A percentile compares a stretch with the other conserved stretches of the same genome.
Evolutionary conservation across 2,113 vertebrate genomes (phyloP).

Genomic region (Pao palembangensis): DNA sequence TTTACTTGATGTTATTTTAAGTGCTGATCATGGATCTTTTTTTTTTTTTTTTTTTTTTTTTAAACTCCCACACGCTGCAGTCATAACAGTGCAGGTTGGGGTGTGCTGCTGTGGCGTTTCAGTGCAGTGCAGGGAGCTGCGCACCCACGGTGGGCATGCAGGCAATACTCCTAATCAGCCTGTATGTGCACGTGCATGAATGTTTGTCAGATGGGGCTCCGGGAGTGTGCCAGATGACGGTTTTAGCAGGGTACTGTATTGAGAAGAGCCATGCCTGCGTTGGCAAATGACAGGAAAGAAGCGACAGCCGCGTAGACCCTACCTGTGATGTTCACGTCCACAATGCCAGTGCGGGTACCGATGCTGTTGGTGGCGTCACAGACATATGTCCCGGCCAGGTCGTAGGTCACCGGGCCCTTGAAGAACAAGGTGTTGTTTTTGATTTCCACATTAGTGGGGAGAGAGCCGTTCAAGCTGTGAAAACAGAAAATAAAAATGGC

Average conservation of each 20-base stretch:
- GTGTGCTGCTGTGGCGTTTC: slow-evolving; percentile 11
- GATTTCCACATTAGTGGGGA: slow-evolving; percentile 88
- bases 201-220: neutral
- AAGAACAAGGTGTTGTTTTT: slow-evolving; percentile 95
- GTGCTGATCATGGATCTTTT: slow-evolving; percentile 40
- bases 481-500: slow-evolving; percentile 21
- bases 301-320: slow-evolving; percentile 49
- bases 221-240: neutral
- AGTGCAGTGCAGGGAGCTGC: slow-evolving; percentile 17
- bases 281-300: neutral
- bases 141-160: slow-evolving; percentile 4
- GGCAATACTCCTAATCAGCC: slow-evolving; percentile 13
- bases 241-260: slow-evolving; percentile 34
- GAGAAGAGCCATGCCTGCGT: slow-evolving; percentile 29
- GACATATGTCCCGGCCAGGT: slow-evolving; percentile 87
- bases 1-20: slow-evolving; percentile 57
- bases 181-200: slow-evolving; percentile 2
- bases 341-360: slow-evolving; percentile 86
- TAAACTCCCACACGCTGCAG: slow-evolving; percentile 8
- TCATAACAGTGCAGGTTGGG: slow-evolving; percentile 38
- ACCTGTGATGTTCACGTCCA: slow-evolving; percentile 98
- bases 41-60: no score
- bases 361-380: slow-evolving; percentile 94
- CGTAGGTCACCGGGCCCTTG: slow-evolving; percentile 86
- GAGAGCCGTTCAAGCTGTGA: slow-evolving; percentile 87